phyloP scores from a whole-genome alignment of 2,113 vertebrate species.

The Sisor rabdophorus region DNA sequence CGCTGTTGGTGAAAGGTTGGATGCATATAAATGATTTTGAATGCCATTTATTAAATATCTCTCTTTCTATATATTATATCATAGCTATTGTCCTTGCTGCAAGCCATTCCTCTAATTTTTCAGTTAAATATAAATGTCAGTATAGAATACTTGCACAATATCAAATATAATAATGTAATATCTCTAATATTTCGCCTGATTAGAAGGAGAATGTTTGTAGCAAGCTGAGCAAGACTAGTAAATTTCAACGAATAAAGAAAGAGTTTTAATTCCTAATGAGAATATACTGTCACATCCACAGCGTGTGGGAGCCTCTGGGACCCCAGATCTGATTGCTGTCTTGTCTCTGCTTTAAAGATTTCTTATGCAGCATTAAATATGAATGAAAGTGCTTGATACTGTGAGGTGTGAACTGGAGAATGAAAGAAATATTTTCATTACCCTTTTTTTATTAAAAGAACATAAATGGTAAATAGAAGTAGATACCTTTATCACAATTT shows the following conservation, averaged over 20 bases:
- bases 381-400: too few relatives aligned
- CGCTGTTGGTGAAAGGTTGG: slow-evolving; percentile 88
- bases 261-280: slow-evolving; percentile 44
- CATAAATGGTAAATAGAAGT: too few relatives aligned
- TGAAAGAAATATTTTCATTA: too few relatives aligned
- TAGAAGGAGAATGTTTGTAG: not conserved
- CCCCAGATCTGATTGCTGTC: slow-evolving; percentile 56
- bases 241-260: slow-evolving; percentile 30
- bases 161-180: not conserved
- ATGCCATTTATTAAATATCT: not conserved
- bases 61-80: not conserved
- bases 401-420: too few relatives aligned
- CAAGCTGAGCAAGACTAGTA: slow-evolving; percentile 5
- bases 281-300: slow-evolving; percentile 54
- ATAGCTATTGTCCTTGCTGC: not conserved
- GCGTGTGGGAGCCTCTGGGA: slow-evolving; percentile 35
- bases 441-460: too few relatives aligned
- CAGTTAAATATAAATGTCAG: not conserved
- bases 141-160: not conserved
- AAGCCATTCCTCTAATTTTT: not conserved
- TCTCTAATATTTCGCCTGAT: not conserved
- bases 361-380: slow-evolving; percentile 66
- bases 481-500: too few relatives aligned
- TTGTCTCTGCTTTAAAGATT: slow-evolving; percentile 54
- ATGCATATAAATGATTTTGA: not conserved